A percentile compares a stretch with the other conserved stretches of the same genome.
phyloP scores from a whole-genome alignment of 2,113 vertebrate genomes.

The Gymnorhina tibicen region DNA sequence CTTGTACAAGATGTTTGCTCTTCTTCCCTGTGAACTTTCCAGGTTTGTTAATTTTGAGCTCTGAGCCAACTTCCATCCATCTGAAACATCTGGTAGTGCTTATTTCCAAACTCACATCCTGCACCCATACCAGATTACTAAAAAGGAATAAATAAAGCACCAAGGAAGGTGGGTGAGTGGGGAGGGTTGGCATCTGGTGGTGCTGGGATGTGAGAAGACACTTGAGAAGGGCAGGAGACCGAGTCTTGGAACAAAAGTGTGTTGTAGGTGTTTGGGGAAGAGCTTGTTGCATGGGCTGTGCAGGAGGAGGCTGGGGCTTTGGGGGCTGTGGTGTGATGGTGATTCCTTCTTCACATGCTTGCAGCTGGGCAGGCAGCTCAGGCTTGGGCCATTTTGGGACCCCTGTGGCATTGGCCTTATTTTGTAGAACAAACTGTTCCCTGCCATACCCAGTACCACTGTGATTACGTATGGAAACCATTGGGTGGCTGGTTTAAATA shows the following conservation, averaged over 20 bases:
- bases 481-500: not conserved
- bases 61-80: not conserved
- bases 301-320: not conserved
- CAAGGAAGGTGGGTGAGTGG: not conserved
- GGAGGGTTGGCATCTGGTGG: not conserved
- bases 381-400: not conserved
- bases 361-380: not conserved
- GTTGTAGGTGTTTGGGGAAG: not conserved
- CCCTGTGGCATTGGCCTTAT: not conserved
- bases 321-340: not conserved
- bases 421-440: not conserved
- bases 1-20: not conserved
- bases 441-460: not conserved
- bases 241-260: not conserved
- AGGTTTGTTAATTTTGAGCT: not conserved
- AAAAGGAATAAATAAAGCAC: not conserved
- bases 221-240: not conserved
- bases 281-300: not conserved
- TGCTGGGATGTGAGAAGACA: not conserved
- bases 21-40: not conserved
- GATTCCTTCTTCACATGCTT: not conserved
- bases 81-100: not conserved
- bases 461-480: not conserved
- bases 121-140: not conserved
- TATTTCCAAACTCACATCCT: not conserved